Evolutionary conservation across 2,113 vertebrate genomes (phyloP).

Genomic region (Phainopepla nitens): DNA sequence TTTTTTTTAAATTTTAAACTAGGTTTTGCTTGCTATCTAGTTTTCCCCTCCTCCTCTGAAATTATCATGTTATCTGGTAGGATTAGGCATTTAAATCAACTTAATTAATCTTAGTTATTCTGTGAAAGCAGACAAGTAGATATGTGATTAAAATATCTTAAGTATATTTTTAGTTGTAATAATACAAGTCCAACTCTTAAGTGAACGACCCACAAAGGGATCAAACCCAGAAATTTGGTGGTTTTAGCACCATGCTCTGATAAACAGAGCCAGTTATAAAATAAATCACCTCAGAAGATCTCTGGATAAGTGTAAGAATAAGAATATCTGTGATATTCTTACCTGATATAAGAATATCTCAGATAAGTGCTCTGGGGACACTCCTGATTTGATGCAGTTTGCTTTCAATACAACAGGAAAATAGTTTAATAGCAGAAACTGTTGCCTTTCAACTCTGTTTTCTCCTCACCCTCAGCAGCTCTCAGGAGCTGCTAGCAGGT

Average conservation of each 20-base stretch:
- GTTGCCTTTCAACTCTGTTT: background rate
- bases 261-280: background rate
- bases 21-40: background rate
- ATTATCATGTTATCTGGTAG: background rate
- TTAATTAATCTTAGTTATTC: background rate
- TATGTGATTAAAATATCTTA: background rate
- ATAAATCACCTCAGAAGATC: background rate
- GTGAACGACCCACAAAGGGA: background rate
- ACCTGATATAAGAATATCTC: too few species aligned
- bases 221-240: background rate
- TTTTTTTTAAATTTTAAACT: background rate
- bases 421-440: background rate
- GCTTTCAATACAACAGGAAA: background rate
- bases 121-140: background rate
- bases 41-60: background rate
- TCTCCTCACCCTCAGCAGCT: background rate
- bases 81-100: background rate
- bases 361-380: background rate
- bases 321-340: too few species aligned
- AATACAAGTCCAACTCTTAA: background rate
- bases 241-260: background rate
- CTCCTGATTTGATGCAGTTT: background rate
- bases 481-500: background rate
- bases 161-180: background rate
- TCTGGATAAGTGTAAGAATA: too few species aligned